Percentiles rank a stretch among this genome's conserved stretches.
phyloP scores from a whole-genome alignment of 2,797 vertebrate species.

The Pangasius krempfi region DNA sequence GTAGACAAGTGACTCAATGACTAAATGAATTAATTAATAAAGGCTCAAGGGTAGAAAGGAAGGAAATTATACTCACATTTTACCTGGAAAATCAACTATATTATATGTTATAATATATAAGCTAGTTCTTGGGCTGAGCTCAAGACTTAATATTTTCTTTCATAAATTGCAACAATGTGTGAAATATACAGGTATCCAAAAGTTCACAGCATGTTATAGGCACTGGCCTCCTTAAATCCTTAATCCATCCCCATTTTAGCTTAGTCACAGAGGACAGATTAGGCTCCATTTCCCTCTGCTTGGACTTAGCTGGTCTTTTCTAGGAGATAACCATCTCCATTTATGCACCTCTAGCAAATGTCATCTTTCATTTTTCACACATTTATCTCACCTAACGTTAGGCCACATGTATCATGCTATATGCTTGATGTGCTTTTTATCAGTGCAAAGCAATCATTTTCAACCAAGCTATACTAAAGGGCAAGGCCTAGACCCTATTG shows the following conservation, averaged over 20 bases:
- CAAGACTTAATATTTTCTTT: background rate
- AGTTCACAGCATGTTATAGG: conserved; percentile 7
- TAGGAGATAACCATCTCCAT: conserved; percentile 64
- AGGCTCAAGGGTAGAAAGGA: background rate
- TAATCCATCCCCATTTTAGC: conserved; percentile 26
- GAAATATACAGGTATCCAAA: conserved; percentile 26
- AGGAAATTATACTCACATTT: background rate
- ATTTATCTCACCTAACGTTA: conserved; percentile 58
- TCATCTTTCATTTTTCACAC: conserved; percentile 60
- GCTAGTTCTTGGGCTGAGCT: background rate
- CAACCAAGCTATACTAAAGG: background rate
- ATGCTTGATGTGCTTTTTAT: conserved; percentile 52
- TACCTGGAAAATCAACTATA: background rate
- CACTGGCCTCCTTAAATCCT: conserved; percentile 13
- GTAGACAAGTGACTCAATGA: background rate
- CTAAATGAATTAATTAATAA: background rate
- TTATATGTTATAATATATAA: background rate
- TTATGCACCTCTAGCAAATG: conserved; percentile 56
- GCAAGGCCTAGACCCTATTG: background rate
- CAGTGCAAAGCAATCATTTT: conserved; percentile 34
- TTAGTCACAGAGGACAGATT: conserved; percentile 13
- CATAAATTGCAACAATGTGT: conserved; percentile 6
- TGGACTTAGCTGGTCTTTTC: conserved; percentile 20
- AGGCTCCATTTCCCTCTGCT: conserved; percentile 25
- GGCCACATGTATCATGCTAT: conserved; percentile 28